These are phyloP conservation scores for Microcaecilia unicolor DNA, from an alignment of 2,797 vertebrate species.

Conservation along the genomic window DNA sequence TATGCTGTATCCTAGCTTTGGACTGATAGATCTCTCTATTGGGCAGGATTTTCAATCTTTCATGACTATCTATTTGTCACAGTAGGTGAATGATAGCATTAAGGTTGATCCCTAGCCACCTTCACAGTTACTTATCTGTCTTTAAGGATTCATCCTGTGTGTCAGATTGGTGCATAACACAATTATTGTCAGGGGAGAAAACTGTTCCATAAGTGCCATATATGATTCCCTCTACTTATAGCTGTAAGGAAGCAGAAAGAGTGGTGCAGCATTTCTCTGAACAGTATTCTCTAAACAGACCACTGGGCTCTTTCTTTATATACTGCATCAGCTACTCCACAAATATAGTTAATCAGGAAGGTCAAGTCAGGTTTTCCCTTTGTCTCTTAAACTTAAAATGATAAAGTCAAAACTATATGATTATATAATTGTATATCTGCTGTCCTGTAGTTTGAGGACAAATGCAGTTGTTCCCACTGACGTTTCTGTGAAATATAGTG, in stretches of 20 bases:
- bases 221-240: conserved; percentile 57
- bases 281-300: conserved; percentile 15
- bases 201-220: conserved; percentile 65
- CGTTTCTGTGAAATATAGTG: too few species aligned
- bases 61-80: conserved; percentile 63
- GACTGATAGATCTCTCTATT: conserved; percentile 46
- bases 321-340: not conserved
- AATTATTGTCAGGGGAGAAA: conserved; percentile 75
- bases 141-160: conserved; percentile 70
- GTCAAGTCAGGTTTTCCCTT: not conserved
- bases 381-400: not conserved
- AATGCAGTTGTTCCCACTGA: too few species aligned
- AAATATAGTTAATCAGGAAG: not conserved
- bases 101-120: conserved; percentile 62
- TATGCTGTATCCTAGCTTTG: conserved; percentile 17
- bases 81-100: conserved; percentile 63
- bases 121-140: conserved; percentile 73
- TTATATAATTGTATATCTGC: too few species aligned
- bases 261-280: conserved; percentile 19
- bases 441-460: too few species aligned
- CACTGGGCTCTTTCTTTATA: not conserved
- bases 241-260: conserved; percentile 44
- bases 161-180: conserved; percentile 65
- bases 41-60: conserved; percentile 62
- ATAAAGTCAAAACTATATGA: too few species aligned